Conservation (phyloP, 1,140 invertebrate species). For the Macrocentrus cingulum region DNA sequence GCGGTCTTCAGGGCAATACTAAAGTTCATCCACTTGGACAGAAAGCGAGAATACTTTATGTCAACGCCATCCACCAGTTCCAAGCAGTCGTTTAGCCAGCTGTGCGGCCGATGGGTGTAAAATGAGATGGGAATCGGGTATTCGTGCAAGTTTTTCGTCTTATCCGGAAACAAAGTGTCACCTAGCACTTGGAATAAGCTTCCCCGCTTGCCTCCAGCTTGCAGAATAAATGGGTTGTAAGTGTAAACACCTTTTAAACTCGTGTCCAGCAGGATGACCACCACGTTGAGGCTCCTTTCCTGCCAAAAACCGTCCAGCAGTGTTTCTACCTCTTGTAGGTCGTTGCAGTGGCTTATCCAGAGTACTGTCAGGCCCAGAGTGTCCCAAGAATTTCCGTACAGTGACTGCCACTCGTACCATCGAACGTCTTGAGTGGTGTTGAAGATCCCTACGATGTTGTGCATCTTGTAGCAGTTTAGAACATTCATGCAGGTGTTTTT, state of each 20-base stretch:
- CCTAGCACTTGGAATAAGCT: neutral
- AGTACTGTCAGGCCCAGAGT: neutral
- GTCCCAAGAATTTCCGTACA: constrained; percentile 10
- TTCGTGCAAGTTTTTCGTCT: constrained; percentile 23
- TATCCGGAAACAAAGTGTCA: constrained; percentile 25
- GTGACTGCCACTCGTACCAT: constrained; percentile 2
- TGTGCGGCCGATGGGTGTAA: constrained; percentile 17
- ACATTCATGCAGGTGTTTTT: neutral
- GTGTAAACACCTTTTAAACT: neutral
- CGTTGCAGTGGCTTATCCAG: constrained; percentile 2
- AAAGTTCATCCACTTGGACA: constrained; percentile 25
- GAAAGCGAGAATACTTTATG: constrained; percentile 12
- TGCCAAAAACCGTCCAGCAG: constrained; percentile 22
- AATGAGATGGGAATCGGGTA: constrained; percentile 15
- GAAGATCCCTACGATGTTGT: constrained; percentile 14
- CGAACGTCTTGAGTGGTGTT: neutral
- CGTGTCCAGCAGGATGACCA: neutral
- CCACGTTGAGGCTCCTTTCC: constrained; percentile 16
- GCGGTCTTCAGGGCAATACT: constrained; percentile 5
- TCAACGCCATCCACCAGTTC: constrained; percentile 14
- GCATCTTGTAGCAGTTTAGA: neutral
- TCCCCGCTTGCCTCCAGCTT: neutral
- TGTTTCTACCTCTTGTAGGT: neutral
- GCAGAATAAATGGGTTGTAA: constrained; percentile 23
- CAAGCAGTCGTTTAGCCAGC: neutral